Base-by-base conservation (phyloP, 2,797 vertebrate genomes). In the Ctenosaura bakeri region DNA sequence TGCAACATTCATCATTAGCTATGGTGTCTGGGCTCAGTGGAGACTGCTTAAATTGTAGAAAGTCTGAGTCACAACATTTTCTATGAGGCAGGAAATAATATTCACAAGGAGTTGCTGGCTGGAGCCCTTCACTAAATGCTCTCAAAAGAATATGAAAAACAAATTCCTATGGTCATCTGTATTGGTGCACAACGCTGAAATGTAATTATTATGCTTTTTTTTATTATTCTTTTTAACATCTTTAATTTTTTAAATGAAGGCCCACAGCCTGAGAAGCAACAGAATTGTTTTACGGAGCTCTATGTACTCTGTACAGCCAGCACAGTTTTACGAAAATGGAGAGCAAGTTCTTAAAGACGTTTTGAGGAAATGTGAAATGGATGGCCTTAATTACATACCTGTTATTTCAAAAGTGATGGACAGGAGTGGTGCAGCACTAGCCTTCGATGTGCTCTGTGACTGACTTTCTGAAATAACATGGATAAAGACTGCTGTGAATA, bases 371-470 rank as follows among this genome's bases (percentile, higher is more conserved):
- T 80, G 42, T 64, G 52, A 89, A 22, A 29, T 92, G 69, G 76
- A 91, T 90, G 90, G 85, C 96, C 93, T 97, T 86, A 77, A 95
- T 96, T 94, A 98, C 97, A 96, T 98, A 98, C 98, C 98, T 98
- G 98, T 98, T 95, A 98, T 98, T 97, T 99, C 98, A 97, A 98
- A 98, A 97, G 97, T 98, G 98, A 98, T 98, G 87, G 98, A 98
- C 94, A 99, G 97, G 94, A 98, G 97, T 94, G 98, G 98, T 90
- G 97, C 97, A 96, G 97, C 97, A 96, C 98, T 98, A 98, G 98
- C 97, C 96, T 97, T 98, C 96, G 93, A 97, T 93, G 95, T 97
- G 95, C 96, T 98, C 96, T 98, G 97, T 95, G 97, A 97, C 95
- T 98, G 98, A 97, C 97, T 98, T 93, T 98, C 98, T 99, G 98